Conservation (phyloP, 1,140 invertebrate species). For the Potamilus streckersoni region DNA sequence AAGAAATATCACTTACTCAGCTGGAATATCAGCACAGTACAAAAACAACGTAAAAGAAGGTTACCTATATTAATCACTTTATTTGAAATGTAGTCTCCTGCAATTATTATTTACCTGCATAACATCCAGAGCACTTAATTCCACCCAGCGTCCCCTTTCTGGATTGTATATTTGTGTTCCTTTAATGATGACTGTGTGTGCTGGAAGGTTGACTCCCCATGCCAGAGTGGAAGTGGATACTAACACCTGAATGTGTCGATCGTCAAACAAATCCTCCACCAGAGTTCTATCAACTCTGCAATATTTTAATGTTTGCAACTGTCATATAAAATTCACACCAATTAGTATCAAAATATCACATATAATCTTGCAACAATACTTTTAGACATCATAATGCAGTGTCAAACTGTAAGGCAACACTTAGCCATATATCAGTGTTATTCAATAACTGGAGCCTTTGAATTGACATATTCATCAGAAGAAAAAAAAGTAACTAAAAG, state of each 20-base stretch:
- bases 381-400: background rate
- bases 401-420: background rate
- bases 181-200: conserved; percentile 99
- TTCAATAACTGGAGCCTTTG: no score
- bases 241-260: conserved; percentile 97
- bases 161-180: conserved; percentile 99
- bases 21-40: no score
- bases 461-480: no score
- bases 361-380: background rate
- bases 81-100: background rate
- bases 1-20: no score
- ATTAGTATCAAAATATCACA: background rate
- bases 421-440: background rate
- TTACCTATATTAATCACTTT: no score
- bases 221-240: conserved; percentile 98
- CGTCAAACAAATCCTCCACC: conserved; percentile 99
- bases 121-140: conserved; percentile 96
- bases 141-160: conserved; percentile 98
- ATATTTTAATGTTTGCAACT: background rate
- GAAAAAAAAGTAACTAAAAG: no score
- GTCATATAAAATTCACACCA: background rate
- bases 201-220: conserved; percentile 99
- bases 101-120: conserved; percentile 75
- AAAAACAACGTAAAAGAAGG: no score
- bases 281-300: conserved; percentile 92